These are phyloP conservation scores for Trididemnum clinides DNA, from an alignment of 23 tunicate genomes.

Conservation along the genomic window DNA sequence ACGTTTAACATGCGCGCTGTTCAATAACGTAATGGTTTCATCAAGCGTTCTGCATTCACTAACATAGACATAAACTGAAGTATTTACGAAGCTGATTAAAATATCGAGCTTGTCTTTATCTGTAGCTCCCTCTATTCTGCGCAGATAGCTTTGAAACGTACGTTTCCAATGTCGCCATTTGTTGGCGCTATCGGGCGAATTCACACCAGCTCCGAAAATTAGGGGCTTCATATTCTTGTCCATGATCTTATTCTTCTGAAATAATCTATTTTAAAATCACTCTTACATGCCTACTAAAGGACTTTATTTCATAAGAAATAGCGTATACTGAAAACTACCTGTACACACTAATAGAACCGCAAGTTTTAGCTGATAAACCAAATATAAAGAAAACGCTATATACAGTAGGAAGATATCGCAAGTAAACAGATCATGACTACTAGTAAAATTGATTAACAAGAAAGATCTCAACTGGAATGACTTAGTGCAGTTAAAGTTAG, in stretches of 20 bases:
- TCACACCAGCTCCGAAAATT: background rate
- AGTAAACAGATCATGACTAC: too few species aligned
- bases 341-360: too few species aligned
- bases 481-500: too few species aligned
- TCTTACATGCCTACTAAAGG: too few species aligned
- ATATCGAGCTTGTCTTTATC: background rate
- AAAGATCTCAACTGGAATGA: too few species aligned
- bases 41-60: background rate
- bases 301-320: too few species aligned
- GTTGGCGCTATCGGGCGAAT: background rate
- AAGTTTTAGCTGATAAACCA: too few species aligned
- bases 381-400: too few species aligned
- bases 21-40: background rate
- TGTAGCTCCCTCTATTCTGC: background rate
- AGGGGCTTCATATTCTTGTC: slow-evolving; percentile 4
- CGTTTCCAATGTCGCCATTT: slow-evolving; percentile 13
- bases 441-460: too few species aligned
- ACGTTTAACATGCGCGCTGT: background rate
- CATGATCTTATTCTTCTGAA: background rate
- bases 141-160: background rate
- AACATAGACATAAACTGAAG: background rate
- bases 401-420: too few species aligned
- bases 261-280: too few species aligned
- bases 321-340: too few species aligned
- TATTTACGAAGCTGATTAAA: background rate